Percentiles rank a stretch among this genome's conserved stretches.
phyloP scores from a whole-genome alignment of 2,888 invertebrate species.

The Tetragnatha montana region DNA sequence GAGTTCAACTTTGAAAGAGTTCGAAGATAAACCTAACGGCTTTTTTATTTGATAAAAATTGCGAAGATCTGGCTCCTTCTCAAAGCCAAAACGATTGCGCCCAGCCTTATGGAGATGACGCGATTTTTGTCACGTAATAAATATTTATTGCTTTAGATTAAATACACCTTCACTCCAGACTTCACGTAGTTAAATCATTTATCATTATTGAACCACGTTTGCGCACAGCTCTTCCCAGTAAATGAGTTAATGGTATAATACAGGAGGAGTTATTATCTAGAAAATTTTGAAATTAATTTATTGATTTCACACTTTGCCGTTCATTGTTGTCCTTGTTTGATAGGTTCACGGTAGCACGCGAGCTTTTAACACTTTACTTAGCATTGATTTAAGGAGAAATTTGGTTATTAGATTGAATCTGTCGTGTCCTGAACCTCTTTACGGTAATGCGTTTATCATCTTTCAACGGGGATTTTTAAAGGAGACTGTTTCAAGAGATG shows the following conservation, averaged over 20 bases:
- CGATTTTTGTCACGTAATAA: conserved; percentile 49
- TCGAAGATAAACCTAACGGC: conserved; percentile 47
- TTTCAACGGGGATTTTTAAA: neutral
- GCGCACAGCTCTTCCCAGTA: neutral
- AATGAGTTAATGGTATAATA: conserved; percentile 47
- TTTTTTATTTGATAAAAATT: conserved; percentile 50
- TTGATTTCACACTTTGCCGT: conserved; percentile 24
- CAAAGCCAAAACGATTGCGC: neutral
- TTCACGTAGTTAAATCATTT: conserved; percentile 46
- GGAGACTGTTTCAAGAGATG: neutral
- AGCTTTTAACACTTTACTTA: neutral
- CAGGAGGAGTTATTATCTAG: conserved; percentile 39
- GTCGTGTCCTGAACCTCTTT: neutral
- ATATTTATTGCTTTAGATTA: conserved; percentile 60
- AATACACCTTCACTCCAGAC: conserved; percentile 31
- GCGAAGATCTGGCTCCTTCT: conserved; percentile 18
- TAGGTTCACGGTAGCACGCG: neutral
- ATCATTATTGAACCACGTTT: conserved; percentile 20
- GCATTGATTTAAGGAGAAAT: neutral
- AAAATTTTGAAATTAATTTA: conserved; percentile 35
- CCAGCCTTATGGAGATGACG: conserved; percentile 35
- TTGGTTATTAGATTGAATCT: neutral
- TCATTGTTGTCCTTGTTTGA: conserved; percentile 6
- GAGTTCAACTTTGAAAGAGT: conserved; percentile 39
- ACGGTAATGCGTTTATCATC: neutral